Evolutionary conservation across 2,797 vertebrate species (phyloP).

Genomic region (Melanotaenia pygmaea): DNA sequence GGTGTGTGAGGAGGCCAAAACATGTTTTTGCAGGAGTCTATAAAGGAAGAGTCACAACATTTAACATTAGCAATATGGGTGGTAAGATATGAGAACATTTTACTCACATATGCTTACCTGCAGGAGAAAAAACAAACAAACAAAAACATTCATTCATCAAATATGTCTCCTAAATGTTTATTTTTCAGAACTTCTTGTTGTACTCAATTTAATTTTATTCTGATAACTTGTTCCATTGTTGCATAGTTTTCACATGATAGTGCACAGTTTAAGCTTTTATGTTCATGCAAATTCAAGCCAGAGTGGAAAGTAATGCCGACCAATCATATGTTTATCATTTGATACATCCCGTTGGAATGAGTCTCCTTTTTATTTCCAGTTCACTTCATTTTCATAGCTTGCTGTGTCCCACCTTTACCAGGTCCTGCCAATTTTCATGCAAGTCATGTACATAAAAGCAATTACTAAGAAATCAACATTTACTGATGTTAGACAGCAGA

Average conservation of each 20-base stretch:
- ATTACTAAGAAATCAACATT: too few relatives aligned
- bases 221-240: background rate
- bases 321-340: conserved; percentile 64
- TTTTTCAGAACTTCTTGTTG: background rate
- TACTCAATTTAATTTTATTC: background rate
- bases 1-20: conserved; percentile 52
- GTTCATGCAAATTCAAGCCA: too few relatives aligned
- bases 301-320: conserved; percentile 47
- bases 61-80: conserved; percentile 45
- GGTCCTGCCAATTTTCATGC: conserved; percentile 3
- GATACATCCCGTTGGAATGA: conserved; percentile 55
- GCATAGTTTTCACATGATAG: background rate
- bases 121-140: background rate
- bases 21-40: conserved; percentile 32
- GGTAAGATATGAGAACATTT: conserved; percentile 6
- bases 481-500: too few relatives aligned
- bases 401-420: conserved; percentile 54
- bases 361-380: conserved; percentile 53
- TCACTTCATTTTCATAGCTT: conserved; percentile 52
- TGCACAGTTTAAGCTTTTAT: background rate
- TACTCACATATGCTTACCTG: background rate
- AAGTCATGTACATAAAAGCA: background rate
- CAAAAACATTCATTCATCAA: background rate
- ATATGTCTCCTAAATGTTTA: background rate
- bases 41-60: background rate